Base-by-base conservation (phyloP, 2,888 invertebrate genomes). In the Apantesis nais region DNA sequence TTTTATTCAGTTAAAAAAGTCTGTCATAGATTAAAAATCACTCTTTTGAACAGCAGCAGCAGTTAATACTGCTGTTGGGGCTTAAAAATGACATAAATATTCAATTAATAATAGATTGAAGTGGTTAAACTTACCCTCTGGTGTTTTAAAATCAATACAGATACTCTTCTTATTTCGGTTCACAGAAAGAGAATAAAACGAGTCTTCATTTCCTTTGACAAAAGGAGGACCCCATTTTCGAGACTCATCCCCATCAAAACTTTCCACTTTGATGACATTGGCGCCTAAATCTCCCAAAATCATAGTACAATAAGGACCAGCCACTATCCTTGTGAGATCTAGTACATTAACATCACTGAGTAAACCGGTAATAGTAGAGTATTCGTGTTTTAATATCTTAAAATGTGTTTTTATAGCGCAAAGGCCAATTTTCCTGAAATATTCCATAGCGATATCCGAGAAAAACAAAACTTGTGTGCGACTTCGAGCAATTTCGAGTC, bases 151-250 rank as follows among this genome's bases (percentile, higher is more conserved):
- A 92, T 99, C 97, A 67, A 99, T 94, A 84, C 98, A 98, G 44
- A 99, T 94, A 90, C 99, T 99, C 90, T 98, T 97, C 92, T 99
- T 99, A 88, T 99, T 99, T 73, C 99, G 96, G 92, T 99, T 99
- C 8, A 98, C 95, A n/a, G 97, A 95, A 34, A 98, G 89, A 88
- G 98, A 99, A 86, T 99, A 99, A 69, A 97, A 96, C 0, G 98
- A 95, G 83, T 97, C 97, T 2, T 96, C 95, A 62, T 95, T 94
- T 37, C 96, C 93, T 11, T 96, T 81, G 3, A 97, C 87, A 86
- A 98, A 99, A 0, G 99, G 99, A 0, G 99, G 99, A 0, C 98
- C 99, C 99, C 99, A 99, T 75, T 97, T 96, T 66, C 99, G 95
- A 0, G 98, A 96, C 84, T 99, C 99, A 89, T 99, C 99, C 2